These are phyloP conservation scores for Hypothenemus hampei DNA, from an alignment of 1,140 invertebrate species.

Conservation along the genomic window DNA sequence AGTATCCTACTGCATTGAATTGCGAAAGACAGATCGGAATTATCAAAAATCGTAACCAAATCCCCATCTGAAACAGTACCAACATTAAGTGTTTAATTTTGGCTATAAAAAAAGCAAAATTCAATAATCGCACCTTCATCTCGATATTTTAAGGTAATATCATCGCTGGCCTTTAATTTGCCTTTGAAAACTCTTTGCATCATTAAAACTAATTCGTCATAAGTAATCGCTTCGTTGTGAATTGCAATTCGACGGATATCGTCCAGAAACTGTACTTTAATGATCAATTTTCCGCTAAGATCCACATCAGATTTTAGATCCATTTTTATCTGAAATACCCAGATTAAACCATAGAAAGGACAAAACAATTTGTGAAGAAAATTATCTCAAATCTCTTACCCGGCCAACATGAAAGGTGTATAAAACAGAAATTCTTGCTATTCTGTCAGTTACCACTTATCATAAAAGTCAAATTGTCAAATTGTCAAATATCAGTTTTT, in stretches of 20 bases:
- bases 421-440: no score
- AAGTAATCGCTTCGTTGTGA: conserved; percentile 73
- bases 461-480: no score
- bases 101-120: not conserved
- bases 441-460: no score
- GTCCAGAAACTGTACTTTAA: conserved; percentile 63
- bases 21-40: conserved; percentile 67
- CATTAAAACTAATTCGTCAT: conserved; percentile 72
- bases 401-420: not conserved
- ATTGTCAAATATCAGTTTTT: no score
- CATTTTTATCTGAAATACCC: conserved; percentile 36
- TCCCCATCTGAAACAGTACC: conserved; percentile 64
- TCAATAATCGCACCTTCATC: conserved; percentile 57
- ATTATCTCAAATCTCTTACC: not conserved
- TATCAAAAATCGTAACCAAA: conserved; percentile 70
- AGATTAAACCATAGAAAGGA: no score
- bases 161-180: conserved; percentile 60
- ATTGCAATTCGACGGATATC: conserved; percentile 70
- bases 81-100: not conserved
- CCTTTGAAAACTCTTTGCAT: conserved; percentile 71
- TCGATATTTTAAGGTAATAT: conserved; percentile 70
- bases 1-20: conserved; percentile 67
- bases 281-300: conserved; percentile 45
- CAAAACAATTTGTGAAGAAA: no score
- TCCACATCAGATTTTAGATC: conserved; percentile 43